phyloP scores from a whole-genome alignment of 2,113 vertebrate species.

The Chiloscyllium plagiosum region DNA sequence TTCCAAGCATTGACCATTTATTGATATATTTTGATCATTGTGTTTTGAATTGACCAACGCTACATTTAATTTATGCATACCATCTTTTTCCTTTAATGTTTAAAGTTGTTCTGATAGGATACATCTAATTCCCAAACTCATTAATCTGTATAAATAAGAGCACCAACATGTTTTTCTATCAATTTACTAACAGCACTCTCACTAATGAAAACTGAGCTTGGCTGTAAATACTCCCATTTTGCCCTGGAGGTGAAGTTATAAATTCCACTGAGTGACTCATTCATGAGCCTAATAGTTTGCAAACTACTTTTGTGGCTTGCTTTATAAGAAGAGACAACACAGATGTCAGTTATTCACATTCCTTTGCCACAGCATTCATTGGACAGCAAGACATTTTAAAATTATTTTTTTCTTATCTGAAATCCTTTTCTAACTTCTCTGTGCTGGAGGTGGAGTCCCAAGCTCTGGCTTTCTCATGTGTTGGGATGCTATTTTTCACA shows the following conservation, averaged over 20 bases:
- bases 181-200: background rate
- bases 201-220: background rate
- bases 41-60: background rate
- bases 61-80: background rate
- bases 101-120: background rate
- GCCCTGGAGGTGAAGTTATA: background rate
- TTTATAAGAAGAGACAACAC: background rate
- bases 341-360: constrained; percentile 29
- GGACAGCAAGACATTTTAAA: background rate
- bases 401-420: background rate
- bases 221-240: constrained; percentile 6
- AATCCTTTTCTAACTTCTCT: background rate
- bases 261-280: constrained; percentile 23
- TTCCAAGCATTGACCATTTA: background rate
- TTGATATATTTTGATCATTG: background rate
- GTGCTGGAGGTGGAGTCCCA: background rate
- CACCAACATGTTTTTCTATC: background rate
- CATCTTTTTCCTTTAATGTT: background rate
- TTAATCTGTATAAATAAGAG: background rate
- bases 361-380: background rate
- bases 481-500: background rate
- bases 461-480: background rate
- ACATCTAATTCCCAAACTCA: background rate
- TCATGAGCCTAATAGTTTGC: background rate
- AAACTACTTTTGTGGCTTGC: constrained; percentile 19